These are phyloP conservation scores for Malurus melanocephalus DNA, from an alignment of 2,113 vertebrate genomes.

Conservation along the genomic window DNA sequence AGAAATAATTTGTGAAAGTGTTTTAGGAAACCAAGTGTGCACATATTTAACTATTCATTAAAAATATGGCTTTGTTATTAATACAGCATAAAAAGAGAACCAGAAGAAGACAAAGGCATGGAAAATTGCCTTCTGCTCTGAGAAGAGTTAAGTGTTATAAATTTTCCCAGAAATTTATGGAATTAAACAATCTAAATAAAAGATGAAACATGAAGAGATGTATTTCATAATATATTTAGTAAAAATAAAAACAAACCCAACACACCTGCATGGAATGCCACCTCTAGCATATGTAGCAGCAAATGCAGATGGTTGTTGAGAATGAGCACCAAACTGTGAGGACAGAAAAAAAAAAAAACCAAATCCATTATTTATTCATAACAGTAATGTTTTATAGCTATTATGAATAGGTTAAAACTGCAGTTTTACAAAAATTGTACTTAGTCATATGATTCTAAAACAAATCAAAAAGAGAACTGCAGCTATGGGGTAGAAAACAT, in stretches of 20 bases:
- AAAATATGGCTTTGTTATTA: not conserved
- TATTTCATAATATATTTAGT: not conserved
- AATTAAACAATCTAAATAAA: not conserved
- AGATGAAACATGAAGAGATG: not conserved
- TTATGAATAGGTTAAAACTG: not conserved
- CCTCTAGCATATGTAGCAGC: conserved; percentile 78
- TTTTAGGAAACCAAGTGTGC: not conserved
- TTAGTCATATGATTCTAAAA: not conserved
- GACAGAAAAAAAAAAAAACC: not conserved
- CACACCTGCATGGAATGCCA: conserved; percentile 81
- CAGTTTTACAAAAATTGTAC: not conserved
- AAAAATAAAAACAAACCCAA: not conserved
- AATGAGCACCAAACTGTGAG: conserved; percentile 70
- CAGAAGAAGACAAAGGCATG: not conserved
- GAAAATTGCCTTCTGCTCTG: not conserved
- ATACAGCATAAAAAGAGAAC: not conserved
- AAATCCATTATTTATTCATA: not conserved
- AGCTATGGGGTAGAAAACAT: not conserved
- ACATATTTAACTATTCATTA: not conserved
- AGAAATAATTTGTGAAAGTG: not conserved
- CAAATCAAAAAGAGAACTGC: not conserved
- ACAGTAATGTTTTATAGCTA: not conserved
- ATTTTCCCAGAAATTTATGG: not conserved
- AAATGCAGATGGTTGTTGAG: conserved; percentile 70
- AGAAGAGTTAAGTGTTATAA: not conserved